Evolutionary conservation across 2,113 vertebrate species (phyloP).

Genomic region (Saguinus midas): DNA sequence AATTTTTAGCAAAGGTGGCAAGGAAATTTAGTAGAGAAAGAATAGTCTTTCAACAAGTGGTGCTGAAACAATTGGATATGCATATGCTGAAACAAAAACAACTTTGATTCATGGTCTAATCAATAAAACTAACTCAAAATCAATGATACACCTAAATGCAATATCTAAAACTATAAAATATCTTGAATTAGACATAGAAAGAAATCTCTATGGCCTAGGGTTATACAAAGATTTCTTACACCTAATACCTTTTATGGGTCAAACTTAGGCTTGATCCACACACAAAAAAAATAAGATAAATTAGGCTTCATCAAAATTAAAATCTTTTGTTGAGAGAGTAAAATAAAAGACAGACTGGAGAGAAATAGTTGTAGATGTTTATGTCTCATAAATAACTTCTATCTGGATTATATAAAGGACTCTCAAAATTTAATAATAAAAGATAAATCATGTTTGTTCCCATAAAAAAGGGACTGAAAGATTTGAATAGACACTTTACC

Average conservation of each 20-base stretch:
- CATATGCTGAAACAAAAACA: not conserved
- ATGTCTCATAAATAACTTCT: not conserved
- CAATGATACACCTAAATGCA: not conserved
- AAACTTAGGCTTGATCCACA: not conserved
- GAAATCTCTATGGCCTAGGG: not conserved
- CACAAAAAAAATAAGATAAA: not conserved
- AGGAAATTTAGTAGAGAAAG: not conserved
- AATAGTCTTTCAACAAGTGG: not conserved
- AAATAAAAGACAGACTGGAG: not conserved
- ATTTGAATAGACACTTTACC: not conserved
- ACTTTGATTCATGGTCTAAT: not conserved
- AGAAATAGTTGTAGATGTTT: not conserved
- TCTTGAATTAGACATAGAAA: not conserved
- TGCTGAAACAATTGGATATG: not conserved
- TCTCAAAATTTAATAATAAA: not conserved
- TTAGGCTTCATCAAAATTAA: not conserved
- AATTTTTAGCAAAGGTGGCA: not conserved
- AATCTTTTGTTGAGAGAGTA: not conserved
- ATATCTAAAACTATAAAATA: not conserved
- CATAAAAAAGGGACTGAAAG: not conserved
- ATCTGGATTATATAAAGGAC: not conserved
- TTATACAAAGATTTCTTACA: not conserved
- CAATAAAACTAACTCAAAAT: not conserved
- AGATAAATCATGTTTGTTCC: not conserved
- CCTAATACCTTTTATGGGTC: not conserved